Conservation (phyloP, 2,113 vertebrate species). For the Toxotes chatareus region DNA sequence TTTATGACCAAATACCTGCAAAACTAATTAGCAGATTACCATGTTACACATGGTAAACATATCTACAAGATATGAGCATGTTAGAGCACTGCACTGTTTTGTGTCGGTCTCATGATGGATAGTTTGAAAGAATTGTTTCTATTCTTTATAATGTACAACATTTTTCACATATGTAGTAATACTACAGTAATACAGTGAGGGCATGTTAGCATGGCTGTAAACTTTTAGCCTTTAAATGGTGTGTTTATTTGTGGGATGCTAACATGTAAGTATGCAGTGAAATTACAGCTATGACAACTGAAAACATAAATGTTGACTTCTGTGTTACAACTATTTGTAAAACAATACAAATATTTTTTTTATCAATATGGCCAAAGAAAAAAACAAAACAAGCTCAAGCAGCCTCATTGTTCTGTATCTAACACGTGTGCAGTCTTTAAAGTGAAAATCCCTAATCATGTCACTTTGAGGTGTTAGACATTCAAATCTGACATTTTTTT, state of each 20-base stretch:
- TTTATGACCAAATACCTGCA: too few relatives aligned
- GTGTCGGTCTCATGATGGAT: too few relatives aligned
- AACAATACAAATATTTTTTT: too few relatives aligned
- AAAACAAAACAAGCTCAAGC: neutral
- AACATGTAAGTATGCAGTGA: neutral
- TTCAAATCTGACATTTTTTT: slow-evolving; percentile 38
- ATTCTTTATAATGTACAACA: too few relatives aligned
- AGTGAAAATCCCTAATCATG: slow-evolving; percentile 38
- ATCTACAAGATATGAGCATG: too few relatives aligned
- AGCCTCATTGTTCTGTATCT: slow-evolving; percentile 6
- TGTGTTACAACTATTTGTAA: neutral
- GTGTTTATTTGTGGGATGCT: neutral
- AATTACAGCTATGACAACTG: neutral
- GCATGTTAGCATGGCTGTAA: too few relatives aligned
- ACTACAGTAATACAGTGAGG: too few relatives aligned
- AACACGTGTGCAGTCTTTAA: slow-evolving; percentile 3
- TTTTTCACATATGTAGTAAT: neutral
- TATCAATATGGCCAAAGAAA: neutral
- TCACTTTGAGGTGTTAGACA: slow-evolving; percentile 34
- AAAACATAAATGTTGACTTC: neutral
- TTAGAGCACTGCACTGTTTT: too few relatives aligned
- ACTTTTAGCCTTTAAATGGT: neutral
- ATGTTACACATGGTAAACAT: too few relatives aligned
- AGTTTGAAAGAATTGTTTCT: too few relatives aligned
- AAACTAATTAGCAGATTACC: too few relatives aligned